Conservation (phyloP, 2,888 invertebrate species). For the Scaptomyza polygonia region DNA sequence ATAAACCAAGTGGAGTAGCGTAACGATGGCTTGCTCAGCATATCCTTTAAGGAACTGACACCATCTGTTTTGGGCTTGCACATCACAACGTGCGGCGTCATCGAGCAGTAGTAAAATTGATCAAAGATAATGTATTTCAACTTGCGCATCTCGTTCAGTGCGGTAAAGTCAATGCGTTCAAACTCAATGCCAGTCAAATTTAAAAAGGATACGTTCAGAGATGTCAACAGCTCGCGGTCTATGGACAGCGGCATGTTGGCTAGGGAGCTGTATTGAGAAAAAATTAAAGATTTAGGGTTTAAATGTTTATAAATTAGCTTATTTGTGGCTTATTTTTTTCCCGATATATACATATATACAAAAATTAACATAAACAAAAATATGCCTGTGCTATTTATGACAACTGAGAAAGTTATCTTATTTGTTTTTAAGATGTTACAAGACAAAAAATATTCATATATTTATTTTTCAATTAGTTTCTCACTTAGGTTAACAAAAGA, state of each 20-base stretch:
- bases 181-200: conserved; percentile 85
- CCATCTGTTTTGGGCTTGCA: conserved; percentile 88
- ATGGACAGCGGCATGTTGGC: conserved; percentile 83
- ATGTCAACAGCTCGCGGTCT: conserved; percentile 66
- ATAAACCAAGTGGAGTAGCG: conserved; percentile 88
- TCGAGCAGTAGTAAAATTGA: conserved; percentile 87
- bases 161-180: conserved; percentile 85
- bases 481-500: no score
- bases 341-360: no score
- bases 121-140: conserved; percentile 87
- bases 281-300: neutral
- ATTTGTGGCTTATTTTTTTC: no score
- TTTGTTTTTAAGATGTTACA: no score
- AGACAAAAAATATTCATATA: no score
- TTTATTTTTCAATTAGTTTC: no score
- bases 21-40: conserved; percentile 86
- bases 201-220: conserved; percentile 82
- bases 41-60: conserved; percentile 87
- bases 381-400: no score
- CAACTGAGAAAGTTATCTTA: no score
- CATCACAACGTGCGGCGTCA: conserved; percentile 86
- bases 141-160: conserved; percentile 84
- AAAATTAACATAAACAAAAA: no score
- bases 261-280: conserved; percentile 78
- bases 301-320: no score